A percentile compares a stretch with the other conserved stretches of the same genome.
These are phyloP conservation scores for Cyanoramphus novaezelandiae DNA, from an alignment of 2,113 vertebrate genomes.

Conservation along the genomic window DNA sequence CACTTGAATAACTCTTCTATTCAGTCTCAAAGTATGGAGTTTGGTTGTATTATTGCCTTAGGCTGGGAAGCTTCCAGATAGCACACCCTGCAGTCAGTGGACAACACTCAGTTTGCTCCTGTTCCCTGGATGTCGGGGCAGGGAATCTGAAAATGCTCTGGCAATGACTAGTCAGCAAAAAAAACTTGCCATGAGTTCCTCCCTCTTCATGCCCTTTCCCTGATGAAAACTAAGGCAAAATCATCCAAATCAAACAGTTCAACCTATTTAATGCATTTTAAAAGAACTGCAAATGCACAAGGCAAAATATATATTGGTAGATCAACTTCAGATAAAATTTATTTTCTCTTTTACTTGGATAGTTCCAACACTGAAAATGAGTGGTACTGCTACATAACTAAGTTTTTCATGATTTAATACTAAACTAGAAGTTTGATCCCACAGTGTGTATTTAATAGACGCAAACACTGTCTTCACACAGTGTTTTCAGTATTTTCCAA, in stretches of 20 bases:
- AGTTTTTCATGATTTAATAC: not conserved
- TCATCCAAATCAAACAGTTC: not conserved
- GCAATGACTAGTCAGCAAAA: not conserved
- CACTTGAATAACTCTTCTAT: not conserved
- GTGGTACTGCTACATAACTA: not conserved
- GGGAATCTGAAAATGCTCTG: not conserved
- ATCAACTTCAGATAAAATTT: not conserved
- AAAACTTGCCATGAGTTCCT: not conserved
- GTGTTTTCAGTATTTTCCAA: rapidly evolving
- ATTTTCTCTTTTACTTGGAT: not conserved
- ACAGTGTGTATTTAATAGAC: not conserved
- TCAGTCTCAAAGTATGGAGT: not conserved
- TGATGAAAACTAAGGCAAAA: not conserved
- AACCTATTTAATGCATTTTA: not conserved
- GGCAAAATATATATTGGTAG: not conserved
- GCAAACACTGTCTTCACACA: not conserved
- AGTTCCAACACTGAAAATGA: not conserved
- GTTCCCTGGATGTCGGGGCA: not conserved
- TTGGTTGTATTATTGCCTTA: rapidly evolving
- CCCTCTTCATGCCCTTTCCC: not conserved
- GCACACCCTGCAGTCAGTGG: too few relatives aligned
- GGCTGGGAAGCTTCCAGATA: not conserved
- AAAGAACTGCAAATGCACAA: not conserved
- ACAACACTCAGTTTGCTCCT: not conserved
- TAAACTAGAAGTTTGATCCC: not conserved